A percentile compares a stretch with the other conserved stretches of the same genome.
These are phyloP conservation scores for Cephalopterus ornatus DNA, from an alignment of 2,113 vertebrate genomes.

Conservation along the genomic window DNA sequence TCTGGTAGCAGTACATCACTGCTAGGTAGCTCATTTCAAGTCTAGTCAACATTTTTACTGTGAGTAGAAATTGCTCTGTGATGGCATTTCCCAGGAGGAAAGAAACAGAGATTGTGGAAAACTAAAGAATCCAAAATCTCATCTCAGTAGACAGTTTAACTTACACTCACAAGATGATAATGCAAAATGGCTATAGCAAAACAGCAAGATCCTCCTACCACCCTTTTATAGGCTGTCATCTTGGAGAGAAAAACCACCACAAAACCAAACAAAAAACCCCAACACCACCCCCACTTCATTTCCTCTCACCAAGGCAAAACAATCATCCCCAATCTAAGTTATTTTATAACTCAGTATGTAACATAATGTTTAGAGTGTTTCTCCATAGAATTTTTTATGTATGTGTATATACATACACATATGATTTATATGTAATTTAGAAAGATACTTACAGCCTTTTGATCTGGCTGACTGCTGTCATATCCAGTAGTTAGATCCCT, in stretches of 20 bases:
- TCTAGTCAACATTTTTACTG: not conserved
- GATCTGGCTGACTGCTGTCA: conserved; percentile 85
- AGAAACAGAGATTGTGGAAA: not conserved
- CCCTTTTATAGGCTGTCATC: not conserved
- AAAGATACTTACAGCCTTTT: conserved; percentile 85
- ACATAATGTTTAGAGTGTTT: not conserved
- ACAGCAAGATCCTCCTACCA: not conserved
- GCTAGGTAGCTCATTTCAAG: not conserved
- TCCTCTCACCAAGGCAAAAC: not conserved
- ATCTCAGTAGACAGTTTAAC: not conserved
- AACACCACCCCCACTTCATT: not conserved
- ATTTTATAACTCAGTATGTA: not conserved
- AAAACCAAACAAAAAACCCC: not conserved
- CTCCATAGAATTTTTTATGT: not conserved
- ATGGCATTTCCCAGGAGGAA: not conserved
- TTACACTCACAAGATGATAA: not conserved
- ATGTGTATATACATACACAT: not conserved
- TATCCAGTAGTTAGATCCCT: conserved; percentile 94
- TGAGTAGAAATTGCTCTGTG: not conserved
- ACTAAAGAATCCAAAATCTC: not conserved
- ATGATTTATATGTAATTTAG: not conserved
- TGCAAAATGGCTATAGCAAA: not conserved
- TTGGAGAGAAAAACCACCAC: not conserved
- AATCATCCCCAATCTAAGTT: not conserved
- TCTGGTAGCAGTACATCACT: not conserved